Base-by-base conservation (phyloP, 1,140 invertebrate genomes). In the Trichomalopsis sarcophagae region DNA sequence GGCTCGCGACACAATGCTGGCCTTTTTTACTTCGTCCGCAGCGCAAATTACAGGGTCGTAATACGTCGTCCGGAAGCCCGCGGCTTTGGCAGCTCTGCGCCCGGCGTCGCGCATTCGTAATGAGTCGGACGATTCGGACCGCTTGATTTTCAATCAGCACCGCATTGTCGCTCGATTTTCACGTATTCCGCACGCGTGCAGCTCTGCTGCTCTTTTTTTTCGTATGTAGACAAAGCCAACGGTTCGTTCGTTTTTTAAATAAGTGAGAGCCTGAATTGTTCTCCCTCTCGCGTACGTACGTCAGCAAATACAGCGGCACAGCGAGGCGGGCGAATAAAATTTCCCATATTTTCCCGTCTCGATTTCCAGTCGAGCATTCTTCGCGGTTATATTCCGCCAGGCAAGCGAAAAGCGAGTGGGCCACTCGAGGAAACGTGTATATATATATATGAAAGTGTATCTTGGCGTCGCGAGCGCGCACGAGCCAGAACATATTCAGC, bases 141-240 rank as follows among this genome's bases (percentile, higher is more conserved):
- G 89, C 91, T 90, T 90, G 92, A 88, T 92, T 84, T 91, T 92
- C 92, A 92, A 92, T 92, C 91, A 92, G 92, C 90, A 87, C 90
- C 90, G 27, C 27, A 92, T 92, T 92, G 91, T 92, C 89, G 90
- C 90, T 36, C 33, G 62, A 6, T 69, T 33, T 27, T 84, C 62
- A 10, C 69, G 77, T 75, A 81, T 81, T 81, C 77, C 50, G 76
- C n/a, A 1, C 69, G 50, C 36, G 83, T 62, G 50, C 36, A 27
- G 27, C 27, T 27, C 27, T 27, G 83, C 55, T n/a, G 7, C 68
- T 71, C 5, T 11, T 71, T 33, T 13, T 71, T 71, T 71, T 71
- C 9, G 27, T 2, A 13, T 69, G 0, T 27, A 69, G 4, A 55
- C 23, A 33, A 71, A 71, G 23, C 13, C 10, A 71, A 21, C 21